phyloP scores from a whole-genome alignment of 2,888 invertebrate species.

The Aphodius sticticus region DNA sequence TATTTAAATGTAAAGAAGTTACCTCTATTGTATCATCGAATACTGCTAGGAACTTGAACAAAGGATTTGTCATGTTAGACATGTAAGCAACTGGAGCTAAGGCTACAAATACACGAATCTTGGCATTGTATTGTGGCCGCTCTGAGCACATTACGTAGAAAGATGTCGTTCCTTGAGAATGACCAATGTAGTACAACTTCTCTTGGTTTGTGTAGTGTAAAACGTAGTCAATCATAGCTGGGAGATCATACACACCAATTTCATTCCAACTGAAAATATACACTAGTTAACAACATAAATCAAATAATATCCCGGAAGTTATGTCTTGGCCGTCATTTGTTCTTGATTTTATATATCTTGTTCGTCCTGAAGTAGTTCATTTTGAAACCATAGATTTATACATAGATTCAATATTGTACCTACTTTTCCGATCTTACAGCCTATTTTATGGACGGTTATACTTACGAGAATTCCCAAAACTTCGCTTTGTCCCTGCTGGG shows the following conservation, averaged over 20 bases:
- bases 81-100: slow-evolving; percentile 71
- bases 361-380: no score
- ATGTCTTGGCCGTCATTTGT: no score
- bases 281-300: not conserved
- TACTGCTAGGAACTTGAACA: slow-evolving; percentile 21
- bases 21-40: slow-evolving; percentile 24
- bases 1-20: slow-evolving; percentile 8
- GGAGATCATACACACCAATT: slow-evolving; percentile 80
- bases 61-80: slow-evolving; percentile 43
- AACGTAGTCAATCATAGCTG: slow-evolving; percentile 79
- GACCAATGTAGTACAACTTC: slow-evolving; percentile 78
- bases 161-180: slow-evolving; percentile 77
- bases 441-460: not conserved
- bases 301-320: no score
- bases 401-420: no score
- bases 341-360: no score
- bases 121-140: slow-evolving; percentile 70
- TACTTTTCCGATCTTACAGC: no score
- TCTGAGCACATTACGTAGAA: slow-evolving; percentile 74
- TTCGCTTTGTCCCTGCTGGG: slow-evolving; percentile 55
- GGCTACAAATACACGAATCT: slow-evolving; percentile 70
- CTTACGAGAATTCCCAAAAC: slow-evolving; percentile 69
- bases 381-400: no score
- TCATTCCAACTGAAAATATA: slow-evolving; percentile 70
- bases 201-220: slow-evolving; percentile 64